Percentiles rank a stretch among this genome's conserved stretches.
phyloP scores from a whole-genome alignment of 2,888 invertebrate species.

The Urechis unicinctus region DNA sequence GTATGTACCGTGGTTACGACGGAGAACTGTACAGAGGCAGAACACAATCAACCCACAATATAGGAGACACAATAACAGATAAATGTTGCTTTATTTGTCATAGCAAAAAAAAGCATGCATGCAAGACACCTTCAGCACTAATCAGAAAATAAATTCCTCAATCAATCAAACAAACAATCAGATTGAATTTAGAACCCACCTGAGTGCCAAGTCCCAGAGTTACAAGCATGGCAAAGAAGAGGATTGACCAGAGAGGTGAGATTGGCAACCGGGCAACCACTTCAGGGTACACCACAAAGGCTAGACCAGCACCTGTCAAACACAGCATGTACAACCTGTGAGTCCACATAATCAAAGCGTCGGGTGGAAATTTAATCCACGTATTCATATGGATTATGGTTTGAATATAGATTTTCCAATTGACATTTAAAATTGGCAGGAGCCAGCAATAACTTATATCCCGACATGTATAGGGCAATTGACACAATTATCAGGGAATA shows the following conservation, averaged over 20 bases:
- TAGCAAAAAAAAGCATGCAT: too few relatives aligned
- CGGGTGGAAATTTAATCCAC: too few relatives aligned
- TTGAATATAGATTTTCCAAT: too few relatives aligned
- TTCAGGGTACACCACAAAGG: constrained; percentile 82
- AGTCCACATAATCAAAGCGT: too few relatives aligned
- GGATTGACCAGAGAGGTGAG: constrained; percentile 73
- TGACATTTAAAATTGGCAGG: too few relatives aligned
- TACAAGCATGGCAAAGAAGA: constrained; percentile 43
- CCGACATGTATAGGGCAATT: too few relatives aligned
- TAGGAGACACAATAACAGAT: background rate
- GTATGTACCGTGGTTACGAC: constrained; percentile 55
- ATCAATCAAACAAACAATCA: background rate
- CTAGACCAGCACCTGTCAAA: constrained; percentile 59
- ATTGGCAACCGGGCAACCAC: constrained; percentile 69
- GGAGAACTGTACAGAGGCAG: constrained; percentile 45
- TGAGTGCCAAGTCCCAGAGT: constrained; percentile 36
- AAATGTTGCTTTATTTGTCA: background rate
- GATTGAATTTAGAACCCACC: constrained; percentile 15
- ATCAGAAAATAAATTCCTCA: background rate
- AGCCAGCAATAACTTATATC: too few relatives aligned
- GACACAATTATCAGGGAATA: too few relatives aligned
- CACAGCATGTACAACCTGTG: background rate
- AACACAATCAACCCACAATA: background rate
- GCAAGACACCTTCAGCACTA: background rate
- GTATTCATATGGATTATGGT: too few relatives aligned